Evolutionary conservation across 2,113 vertebrate genomes (phyloP).

Genomic region (Agelaius phoeniceus): DNA sequence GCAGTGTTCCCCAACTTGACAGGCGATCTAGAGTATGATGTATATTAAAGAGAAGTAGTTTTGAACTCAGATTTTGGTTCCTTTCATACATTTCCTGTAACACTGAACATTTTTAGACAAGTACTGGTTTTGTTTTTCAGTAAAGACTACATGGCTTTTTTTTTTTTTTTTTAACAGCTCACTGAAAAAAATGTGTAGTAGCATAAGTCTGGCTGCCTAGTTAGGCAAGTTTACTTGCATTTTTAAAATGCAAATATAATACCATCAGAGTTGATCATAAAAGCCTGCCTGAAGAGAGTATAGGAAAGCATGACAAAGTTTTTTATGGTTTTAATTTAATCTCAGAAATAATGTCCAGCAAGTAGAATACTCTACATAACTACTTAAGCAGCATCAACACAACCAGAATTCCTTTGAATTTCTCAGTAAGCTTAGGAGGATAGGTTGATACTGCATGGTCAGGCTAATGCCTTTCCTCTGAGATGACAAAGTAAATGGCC

Average conservation of each 20-base stretch:
- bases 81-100: slow-evolving; percentile 6
- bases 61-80: slow-evolving; percentile 23
- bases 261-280: background rate
- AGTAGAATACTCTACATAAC: background rate
- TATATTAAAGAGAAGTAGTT: slow-evolving; percentile 35
- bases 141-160: background rate
- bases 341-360: background rate
- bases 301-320: background rate
- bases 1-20: slow-evolving; percentile 43
- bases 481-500: background rate
- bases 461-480: background rate
- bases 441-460: background rate
- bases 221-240: background rate
- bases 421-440: background rate
- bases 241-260: background rate
- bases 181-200: background rate
- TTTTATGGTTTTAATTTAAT: slow-evolving; percentile 38
- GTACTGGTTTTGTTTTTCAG: slow-evolving; percentile 32
- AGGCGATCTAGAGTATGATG: slow-evolving; percentile 16
- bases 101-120: slow-evolving; percentile 21
- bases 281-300: background rate
- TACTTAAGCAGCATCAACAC: background rate
- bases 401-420: slow-evolving; percentile 4
- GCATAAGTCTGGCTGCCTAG: background rate
- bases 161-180: slow-evolving; percentile 28